phyloP scores from a whole-genome alignment of 2,113 vertebrate species.

The Gracilinanus agilis region DNA sequence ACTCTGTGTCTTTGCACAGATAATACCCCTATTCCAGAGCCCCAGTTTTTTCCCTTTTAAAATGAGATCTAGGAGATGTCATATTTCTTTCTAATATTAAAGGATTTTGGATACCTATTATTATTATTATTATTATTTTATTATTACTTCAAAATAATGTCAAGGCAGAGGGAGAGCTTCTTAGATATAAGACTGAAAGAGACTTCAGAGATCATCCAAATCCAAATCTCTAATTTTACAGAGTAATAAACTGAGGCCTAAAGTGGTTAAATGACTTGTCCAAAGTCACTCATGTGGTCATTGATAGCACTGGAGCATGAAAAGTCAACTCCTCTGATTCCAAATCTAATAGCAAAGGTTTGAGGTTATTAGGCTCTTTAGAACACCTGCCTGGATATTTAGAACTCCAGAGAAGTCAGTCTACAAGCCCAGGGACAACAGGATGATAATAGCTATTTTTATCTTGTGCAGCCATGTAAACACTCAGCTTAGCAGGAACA shows the following conservation, averaged over 20 bases:
- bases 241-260: not conserved
- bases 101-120: not conserved
- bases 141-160: not conserved
- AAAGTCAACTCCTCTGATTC: not conserved
- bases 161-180: not conserved
- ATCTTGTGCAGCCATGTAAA: not conserved
- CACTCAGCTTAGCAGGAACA: not conserved
- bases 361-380: not conserved
- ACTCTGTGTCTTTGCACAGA: constrained; percentile 10
- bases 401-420: not conserved
- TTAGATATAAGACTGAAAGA: not conserved
- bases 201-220: not conserved
- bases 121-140: not conserved
- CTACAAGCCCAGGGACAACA: not conserved
- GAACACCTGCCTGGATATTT: not conserved
- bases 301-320: not conserved
- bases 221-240: not conserved
- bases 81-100: not conserved
- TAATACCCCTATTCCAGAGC: constrained; percentile 12
- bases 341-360: not conserved
- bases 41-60: constrained; percentile 22
- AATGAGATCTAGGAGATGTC: not conserved
- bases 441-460: not conserved
- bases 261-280: not conserved
- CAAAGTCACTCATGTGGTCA: not conserved